phyloP scores from a whole-genome alignment of 2,113 vertebrate species.

The Peromyscus leucopus region DNA sequence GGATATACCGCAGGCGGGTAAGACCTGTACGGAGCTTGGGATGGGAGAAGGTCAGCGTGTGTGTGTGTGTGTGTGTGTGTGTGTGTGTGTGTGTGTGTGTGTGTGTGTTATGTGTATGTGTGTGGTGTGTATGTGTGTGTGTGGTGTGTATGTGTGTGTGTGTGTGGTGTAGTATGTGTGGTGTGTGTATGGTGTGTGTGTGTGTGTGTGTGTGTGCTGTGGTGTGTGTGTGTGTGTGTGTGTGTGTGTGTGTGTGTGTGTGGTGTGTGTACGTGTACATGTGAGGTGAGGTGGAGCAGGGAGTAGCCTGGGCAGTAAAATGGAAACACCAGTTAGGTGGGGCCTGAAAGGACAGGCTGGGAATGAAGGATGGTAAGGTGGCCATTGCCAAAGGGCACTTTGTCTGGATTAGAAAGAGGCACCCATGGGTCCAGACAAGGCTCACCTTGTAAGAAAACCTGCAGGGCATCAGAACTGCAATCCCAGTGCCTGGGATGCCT shows the following conservation, averaged over 20 bases:
- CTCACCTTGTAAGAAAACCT: background rate
- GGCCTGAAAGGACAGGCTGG: background rate
- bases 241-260: too few species aligned
- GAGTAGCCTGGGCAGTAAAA: background rate
- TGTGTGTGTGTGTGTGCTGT: too few species aligned
- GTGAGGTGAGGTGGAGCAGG: background rate
- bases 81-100: too few species aligned
- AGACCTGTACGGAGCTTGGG: slow-evolving; percentile 40
- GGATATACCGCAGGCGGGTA: slow-evolving; percentile 91
- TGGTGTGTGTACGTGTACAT: too few species aligned
- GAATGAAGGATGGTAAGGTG: background rate
- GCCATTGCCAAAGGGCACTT: background rate
- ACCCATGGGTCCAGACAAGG: background rate
- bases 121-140: background rate
- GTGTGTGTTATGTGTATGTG: too few species aligned
- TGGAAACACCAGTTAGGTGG: background rate
- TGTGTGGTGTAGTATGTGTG: too few species aligned
- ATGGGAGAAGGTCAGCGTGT: background rate
- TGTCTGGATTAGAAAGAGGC: background rate
- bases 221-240: too few species aligned
- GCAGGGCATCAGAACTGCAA: background rate
- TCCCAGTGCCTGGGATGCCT: background rate
- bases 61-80: too few species aligned
- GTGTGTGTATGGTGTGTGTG: too few species aligned
- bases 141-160: background rate